phyloP scores from a whole-genome alignment of 2,113 vertebrate genomes.

The Asarcornis scutulata region DNA sequence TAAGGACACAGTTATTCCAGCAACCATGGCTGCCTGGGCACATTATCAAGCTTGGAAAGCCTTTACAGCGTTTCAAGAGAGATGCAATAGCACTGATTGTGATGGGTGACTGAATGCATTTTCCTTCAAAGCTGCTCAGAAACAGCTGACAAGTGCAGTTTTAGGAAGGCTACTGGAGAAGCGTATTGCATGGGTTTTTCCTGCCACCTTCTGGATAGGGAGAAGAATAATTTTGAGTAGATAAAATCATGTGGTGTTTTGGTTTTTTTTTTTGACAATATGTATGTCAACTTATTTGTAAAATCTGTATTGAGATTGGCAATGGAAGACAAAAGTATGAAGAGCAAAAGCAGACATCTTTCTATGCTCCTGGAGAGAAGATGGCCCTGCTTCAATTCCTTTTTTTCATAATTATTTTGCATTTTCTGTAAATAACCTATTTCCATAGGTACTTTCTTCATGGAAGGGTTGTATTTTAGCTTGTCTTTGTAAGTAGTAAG shows the following conservation, averaged over 20 bases:
- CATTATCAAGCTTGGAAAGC: background rate
- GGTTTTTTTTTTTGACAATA: background rate
- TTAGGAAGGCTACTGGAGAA: background rate
- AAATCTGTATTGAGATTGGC: background rate
- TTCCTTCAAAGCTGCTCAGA: conserved; percentile 1
- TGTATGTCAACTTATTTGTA: accelerated
- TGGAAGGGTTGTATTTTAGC: background rate
- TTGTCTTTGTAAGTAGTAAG: background rate
- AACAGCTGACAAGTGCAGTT: background rate
- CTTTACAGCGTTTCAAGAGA: background rate
- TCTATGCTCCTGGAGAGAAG: background rate
- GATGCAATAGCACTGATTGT: background rate
- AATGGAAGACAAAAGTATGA: background rate
- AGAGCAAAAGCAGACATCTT: background rate
- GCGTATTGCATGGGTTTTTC: background rate
- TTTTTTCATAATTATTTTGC: background rate
- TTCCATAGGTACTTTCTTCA: background rate
- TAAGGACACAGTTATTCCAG: background rate
- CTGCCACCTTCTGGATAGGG: conserved; percentile 82
- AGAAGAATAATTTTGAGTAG: background rate
- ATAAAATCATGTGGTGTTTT: accelerated
- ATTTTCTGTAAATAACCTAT: background rate
- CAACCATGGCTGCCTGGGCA: background rate
- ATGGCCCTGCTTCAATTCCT: background rate
- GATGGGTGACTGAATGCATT: conserved; percentile 25